These are phyloP conservation scores for Cichladusa arquata DNA, from an alignment of 2,113 vertebrate genomes.

Conservation along the genomic window DNA sequence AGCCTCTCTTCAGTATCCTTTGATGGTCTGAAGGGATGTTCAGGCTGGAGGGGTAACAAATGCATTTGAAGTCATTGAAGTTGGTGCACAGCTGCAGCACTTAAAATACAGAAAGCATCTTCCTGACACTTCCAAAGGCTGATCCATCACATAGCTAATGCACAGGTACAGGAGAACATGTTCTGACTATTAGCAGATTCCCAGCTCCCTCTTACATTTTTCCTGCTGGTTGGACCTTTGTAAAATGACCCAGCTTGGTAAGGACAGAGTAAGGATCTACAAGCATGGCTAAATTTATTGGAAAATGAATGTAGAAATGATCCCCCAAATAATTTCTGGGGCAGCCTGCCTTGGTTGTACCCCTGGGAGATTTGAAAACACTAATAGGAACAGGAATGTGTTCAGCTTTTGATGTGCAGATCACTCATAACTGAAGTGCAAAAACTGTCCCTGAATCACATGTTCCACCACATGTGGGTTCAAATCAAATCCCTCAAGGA, in stretches of 20 bases:
- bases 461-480: background rate
- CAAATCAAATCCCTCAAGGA: background rate
- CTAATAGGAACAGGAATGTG: background rate
- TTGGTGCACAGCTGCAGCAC: background rate
- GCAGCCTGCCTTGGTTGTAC: background rate
- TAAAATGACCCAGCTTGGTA: background rate
- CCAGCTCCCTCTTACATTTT: background rate
- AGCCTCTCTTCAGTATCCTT: slow-evolving; percentile 93
- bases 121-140: background rate
- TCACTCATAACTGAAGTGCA: background rate
- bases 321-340: background rate
- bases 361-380: background rate
- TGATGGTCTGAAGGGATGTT: slow-evolving; percentile 86
- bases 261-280: background rate
- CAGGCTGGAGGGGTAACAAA: slow-evolving; percentile 78
- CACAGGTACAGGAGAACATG: background rate
- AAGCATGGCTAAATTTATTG: background rate
- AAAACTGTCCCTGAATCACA: background rate
- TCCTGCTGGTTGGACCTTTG: background rate
- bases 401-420: background rate
- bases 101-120: background rate
- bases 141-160: background rate
- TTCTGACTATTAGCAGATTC: background rate
- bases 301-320: background rate
- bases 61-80: background rate